Evolutionary conservation across 2,888 invertebrate genomes (phyloP).

Genomic region (Heliconius sara): DNA sequence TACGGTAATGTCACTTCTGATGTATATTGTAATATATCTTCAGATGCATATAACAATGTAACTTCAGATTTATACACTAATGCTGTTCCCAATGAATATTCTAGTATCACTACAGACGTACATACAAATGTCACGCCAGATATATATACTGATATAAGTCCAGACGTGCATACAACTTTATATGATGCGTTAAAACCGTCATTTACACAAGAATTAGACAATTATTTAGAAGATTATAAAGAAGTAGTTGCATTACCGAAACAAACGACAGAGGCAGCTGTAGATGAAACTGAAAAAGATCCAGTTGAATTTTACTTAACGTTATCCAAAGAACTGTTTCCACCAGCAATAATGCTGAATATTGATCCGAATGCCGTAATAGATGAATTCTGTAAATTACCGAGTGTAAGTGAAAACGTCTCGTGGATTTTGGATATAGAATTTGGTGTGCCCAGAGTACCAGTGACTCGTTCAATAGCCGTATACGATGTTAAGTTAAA

Average conservation of each 20-base stretch:
- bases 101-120: background rate
- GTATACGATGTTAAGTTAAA: constrained; percentile 65
- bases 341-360: constrained; percentile 58
- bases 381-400: constrained; percentile 65
- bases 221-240: constrained; percentile 27
- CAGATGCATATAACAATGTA: constrained; percentile 11
- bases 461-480: constrained; percentile 61
- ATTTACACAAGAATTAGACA: constrained; percentile 30
- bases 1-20: constrained; percentile 4
- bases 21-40: background rate
- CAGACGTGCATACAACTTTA: constrained; percentile 28
- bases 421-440: constrained; percentile 71
- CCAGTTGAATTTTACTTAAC: constrained; percentile 38
- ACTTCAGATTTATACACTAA: constrained; percentile 11
- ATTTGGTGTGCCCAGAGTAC: constrained; percentile 62
- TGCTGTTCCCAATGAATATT: constrained; percentile 20
- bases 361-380: constrained; percentile 69
- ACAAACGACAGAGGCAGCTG: constrained; percentile 8
- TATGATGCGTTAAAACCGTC: constrained; percentile 31
- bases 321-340: constrained; percentile 65
- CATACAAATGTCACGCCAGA: background rate
- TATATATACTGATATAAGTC: constrained; percentile 19
- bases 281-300: constrained; percentile 27
- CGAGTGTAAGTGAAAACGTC: constrained; percentile 54
- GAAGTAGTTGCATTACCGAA: constrained; percentile 28